phyloP scores from a whole-genome alignment of 92 coral and sea anemone genomes.

The Siderastrea siderea region DNA sequence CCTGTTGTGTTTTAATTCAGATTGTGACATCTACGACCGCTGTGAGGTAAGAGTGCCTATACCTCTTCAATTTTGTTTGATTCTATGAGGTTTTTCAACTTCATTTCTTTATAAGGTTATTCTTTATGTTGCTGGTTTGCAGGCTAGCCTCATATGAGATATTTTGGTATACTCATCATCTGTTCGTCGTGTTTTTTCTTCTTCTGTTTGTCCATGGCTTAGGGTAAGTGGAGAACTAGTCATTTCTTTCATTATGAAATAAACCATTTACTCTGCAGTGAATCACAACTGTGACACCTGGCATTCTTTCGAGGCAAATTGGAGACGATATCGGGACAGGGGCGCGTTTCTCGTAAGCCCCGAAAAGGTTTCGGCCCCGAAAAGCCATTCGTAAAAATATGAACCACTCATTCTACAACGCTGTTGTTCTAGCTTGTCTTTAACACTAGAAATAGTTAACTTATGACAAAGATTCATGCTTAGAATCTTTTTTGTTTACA shows the following conservation, averaged over 20 bases:
- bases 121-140: background rate
- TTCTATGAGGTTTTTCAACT: background rate
- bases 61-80: background rate
- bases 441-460: too few species aligned
- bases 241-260: background rate
- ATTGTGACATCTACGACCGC: constrained; percentile 62
- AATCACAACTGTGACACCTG: too few species aligned
- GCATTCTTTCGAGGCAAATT: too few species aligned
- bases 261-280: background rate
- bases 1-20: constrained; percentile 18
- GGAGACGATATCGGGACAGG: too few species aligned
- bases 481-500: too few species aligned
- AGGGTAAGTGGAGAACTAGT: constrained; percentile 59
- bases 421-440: too few species aligned
- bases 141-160: constrained; percentile 72
- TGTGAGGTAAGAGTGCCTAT: constrained; percentile 63
- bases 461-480: too few species aligned
- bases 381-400: too few species aligned
- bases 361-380: too few species aligned
- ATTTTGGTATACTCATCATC: constrained; percentile 88
- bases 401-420: too few species aligned
- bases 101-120: background rate
- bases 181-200: constrained; percentile 71
- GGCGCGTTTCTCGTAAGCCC: too few species aligned
- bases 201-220: constrained; percentile 84